These are phyloP conservation scores for Nannospalax galili DNA, from an alignment of 2,113 vertebrate genomes.

Conservation along the genomic window DNA sequence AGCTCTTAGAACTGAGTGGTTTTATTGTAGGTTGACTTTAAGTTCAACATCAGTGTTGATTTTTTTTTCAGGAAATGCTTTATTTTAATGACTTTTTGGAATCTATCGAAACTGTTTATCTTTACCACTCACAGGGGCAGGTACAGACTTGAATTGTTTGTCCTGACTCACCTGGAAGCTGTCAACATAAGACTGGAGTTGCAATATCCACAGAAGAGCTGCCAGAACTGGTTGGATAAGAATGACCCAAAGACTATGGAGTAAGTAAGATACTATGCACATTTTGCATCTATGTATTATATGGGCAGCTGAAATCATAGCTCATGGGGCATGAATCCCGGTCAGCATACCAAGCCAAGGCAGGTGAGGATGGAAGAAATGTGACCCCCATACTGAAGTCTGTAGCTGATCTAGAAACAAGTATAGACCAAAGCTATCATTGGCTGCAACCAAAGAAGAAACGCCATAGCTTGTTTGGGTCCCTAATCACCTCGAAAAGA, in stretches of 20 bases:
- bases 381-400: not conserved
- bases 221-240: constrained; percentile 43
- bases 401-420: not conserved
- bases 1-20: not conserved
- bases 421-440: not conserved
- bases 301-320: not conserved
- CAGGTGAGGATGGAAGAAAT: not conserved
- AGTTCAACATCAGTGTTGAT: constrained; percentile 14
- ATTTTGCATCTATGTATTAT: not conserved
- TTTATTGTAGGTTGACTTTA: not conserved
- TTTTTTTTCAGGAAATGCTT: constrained; percentile 31
- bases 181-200: not conserved
- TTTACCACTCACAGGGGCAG: constrained; percentile 26
- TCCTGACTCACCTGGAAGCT: not conserved
- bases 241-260: not conserved
- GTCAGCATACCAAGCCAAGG: not conserved
- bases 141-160: not conserved
- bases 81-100: not conserved
- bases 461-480: not conserved
- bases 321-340: not conserved
- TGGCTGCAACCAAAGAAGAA: not conserved
- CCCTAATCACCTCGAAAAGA: not conserved
- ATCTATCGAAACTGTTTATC: constrained; percentile 50
- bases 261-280: not conserved
- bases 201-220: not conserved